These are phyloP conservation scores for Uloborus plumipes DNA, from an alignment of 2,888 invertebrate genomes.

Conservation along the genomic window DNA sequence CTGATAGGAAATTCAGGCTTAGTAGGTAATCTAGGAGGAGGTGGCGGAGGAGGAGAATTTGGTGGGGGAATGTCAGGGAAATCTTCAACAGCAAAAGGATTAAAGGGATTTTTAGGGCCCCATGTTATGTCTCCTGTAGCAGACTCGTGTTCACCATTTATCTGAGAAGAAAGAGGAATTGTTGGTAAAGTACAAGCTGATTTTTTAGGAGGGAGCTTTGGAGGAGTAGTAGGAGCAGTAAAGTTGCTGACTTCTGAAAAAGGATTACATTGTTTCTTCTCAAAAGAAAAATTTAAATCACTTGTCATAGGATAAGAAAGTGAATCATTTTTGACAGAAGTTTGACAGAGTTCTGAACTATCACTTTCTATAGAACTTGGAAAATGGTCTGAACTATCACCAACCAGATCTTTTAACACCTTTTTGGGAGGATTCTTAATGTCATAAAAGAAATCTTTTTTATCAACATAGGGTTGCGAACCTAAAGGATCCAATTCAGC, in stretches of 20 bases:
- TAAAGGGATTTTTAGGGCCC: conserved; percentile 34
- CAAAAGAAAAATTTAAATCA: background rate
- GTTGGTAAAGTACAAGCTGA: background rate
- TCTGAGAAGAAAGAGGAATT: background rate
- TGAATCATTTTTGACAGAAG: no score
- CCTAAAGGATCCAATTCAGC: conserved; percentile 94
- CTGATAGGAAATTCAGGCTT: conserved; percentile 16
- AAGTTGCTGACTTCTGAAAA: background rate
- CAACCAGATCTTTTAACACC: conserved; percentile 87
- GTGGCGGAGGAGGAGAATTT: conserved; percentile 53
- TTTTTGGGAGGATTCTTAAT: conserved; percentile 94
- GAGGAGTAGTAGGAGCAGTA: background rate
- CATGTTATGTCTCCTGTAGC: background rate
- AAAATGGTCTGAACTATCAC: conserved; percentile 63
- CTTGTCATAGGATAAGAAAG: no score
- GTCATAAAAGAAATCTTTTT: conserved; percentile 96
- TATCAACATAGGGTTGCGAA: conserved; percentile 92
- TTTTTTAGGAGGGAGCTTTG: conserved; percentile 42
- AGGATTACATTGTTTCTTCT: background rate
- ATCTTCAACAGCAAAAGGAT: conserved; percentile 47
- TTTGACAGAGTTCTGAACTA: background rate
- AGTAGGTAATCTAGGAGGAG: conserved; percentile 50
- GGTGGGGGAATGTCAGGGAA: conserved; percentile 32
- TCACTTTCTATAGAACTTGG: conserved; percentile 2
- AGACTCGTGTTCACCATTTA: background rate